Evolutionary conservation across 1,140 invertebrate genomes (phyloP), one percentile per base, ranked within the genome.

Genomic region (Lasioglossum albipes): DNA sequence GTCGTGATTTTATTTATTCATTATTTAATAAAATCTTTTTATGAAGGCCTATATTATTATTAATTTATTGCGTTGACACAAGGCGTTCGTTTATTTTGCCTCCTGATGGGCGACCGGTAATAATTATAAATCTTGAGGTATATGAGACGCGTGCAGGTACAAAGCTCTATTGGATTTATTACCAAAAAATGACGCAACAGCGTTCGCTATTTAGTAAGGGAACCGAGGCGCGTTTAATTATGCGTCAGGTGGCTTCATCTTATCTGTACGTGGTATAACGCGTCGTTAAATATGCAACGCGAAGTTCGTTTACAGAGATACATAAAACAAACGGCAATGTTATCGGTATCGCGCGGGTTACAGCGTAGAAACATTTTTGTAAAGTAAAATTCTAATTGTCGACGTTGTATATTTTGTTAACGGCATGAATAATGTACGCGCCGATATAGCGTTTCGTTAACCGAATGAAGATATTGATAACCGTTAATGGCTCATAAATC

Each of bases 321-420:
- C 59, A 49, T 49, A 62, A 71, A 78, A n/a, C 42, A 52, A 20
- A 49, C 68, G 68, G 18, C 22, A 7, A 12, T 16, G 68, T 72
- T 78, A 78, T 78, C 75, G 31, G 18, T 27, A 27, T 9, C 1
- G 20, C 45, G 45, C 54, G 49, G 52, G 27, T 72, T 78, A 71
- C 75, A 78, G 64, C 31, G 41, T 41, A 31, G 41, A 22, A 31
- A 69, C 67, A 52, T 68, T 64, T 71, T 62, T 77, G 75, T 70
- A 61, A 77, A 62, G 75, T 57, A 31, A 45, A 77, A 70, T 61
- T n/a, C 36, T 61, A 61, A 59, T 69, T 68, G 75, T 49, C 20
- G 1, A 10, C 27, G 12, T 45, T 49, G 42, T 68, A 68, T 68
- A 68, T 27, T 42, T 42, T 52, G 22, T 18, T 18, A 6, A 18